Conservation (phyloP, 2,888 invertebrate species). For the Microctonus hyperodae region DNA sequence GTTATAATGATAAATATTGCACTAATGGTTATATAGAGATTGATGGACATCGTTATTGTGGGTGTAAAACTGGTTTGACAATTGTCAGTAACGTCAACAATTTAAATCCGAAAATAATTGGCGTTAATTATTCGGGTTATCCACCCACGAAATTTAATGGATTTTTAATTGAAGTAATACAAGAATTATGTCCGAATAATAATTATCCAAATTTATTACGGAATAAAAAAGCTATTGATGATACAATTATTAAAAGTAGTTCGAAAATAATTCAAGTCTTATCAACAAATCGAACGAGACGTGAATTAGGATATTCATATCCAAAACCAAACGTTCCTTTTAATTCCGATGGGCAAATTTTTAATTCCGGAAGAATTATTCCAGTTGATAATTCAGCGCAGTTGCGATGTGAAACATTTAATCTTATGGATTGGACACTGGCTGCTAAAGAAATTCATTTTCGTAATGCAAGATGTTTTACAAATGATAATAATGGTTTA, state of each 20-base stretch:
- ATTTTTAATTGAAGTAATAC: conserved; percentile 67
- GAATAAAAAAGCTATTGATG: conserved; percentile 38
- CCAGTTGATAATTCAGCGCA: too few relatives aligned
- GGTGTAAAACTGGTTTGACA: conserved; percentile 65
- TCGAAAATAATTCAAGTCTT: neutral
- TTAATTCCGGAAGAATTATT: conserved; percentile 22
- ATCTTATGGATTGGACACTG: conserved; percentile 50
- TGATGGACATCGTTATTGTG: conserved; percentile 68
- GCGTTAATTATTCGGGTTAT: conserved; percentile 63
- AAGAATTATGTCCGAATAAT: conserved; percentile 65
- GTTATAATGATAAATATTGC: conserved; percentile 61
- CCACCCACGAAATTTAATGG: conserved; percentile 62
- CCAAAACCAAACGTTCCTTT: conserved; percentile 39
- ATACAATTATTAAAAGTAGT: neutral
- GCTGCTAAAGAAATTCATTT: conserved; percentile 49
- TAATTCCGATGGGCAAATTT: conserved; percentile 11
- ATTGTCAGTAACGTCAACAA: conserved; percentile 46
- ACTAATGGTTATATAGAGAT: conserved; percentile 66
- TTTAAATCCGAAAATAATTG: conserved; percentile 61
- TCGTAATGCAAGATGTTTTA: conserved; percentile 43
- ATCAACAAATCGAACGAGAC: conserved; percentile 29
- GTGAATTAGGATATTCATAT: conserved; percentile 48
- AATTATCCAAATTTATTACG: conserved; percentile 34
- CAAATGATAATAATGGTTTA: conserved; percentile 13
- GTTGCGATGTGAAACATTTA: conserved; percentile 43